Evolutionary conservation across 1,140 invertebrate genomes (phyloP), one percentile per base, ranked within the genome.

Genomic region (Cecropterus lyciades): DNA sequence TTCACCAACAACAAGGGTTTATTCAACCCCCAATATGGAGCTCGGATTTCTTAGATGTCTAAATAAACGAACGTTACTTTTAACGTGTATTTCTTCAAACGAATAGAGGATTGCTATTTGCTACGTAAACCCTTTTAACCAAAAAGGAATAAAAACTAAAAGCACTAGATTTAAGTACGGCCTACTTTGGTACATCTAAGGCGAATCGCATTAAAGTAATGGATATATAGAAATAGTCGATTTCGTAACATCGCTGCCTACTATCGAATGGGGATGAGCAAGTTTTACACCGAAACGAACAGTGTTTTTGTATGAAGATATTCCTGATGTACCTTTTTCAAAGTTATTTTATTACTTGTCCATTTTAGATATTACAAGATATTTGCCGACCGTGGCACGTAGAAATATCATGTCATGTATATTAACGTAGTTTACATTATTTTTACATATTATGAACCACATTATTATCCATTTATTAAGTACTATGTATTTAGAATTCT

Each of bases 131-230:
- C 59, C 59, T 63, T 63, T 63, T 63, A 63, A 52, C 59, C 46
- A 20, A 46, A 68, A 68, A 51, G 67, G 64, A 73, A 56, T 56
- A 56, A 65, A 56, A 65, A 45, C 27, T 73, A 72, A 72, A 42
- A 70, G 68, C 65, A 75, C 67, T 75, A 72, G 70, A 64, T 77
- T 65, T 48, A 72, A 76, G 62, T 69, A 79, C 66, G 62, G 65
- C 63, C 69, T 74, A 64, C 65, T 75, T 72, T 73, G 67, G 52
- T 67, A 70, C 70, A 73, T 74, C 66, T 73, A 68, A 72, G 73
- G 68, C 71, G 67, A 79, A 76, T 80, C 70, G 67, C 76, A 79
- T 80, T 83, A 80, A 80, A 76, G 70, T 83, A 83, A 83, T 83
- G 78, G 78, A 80, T 65, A 24, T 72, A 75, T 70, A 75, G 67